These are phyloP conservation scores for Nudaria mundana DNA, from an alignment of 2,888 invertebrate species.

Conservation along the genomic window DNA sequence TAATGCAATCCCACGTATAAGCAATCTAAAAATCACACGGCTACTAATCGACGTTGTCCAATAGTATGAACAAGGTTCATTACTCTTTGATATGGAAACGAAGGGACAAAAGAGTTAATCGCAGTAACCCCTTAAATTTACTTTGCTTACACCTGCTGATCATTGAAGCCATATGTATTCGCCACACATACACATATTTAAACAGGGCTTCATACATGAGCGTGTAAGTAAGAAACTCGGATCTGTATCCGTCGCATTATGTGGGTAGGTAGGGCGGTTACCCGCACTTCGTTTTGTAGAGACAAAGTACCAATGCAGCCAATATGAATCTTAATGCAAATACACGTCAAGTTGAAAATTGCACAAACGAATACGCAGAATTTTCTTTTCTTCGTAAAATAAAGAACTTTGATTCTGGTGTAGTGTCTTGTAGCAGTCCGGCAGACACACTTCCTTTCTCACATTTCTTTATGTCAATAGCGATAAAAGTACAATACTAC, in stretches of 20 bases:
- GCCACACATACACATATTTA: constrained; percentile 73
- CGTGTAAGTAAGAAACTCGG: constrained; percentile 76
- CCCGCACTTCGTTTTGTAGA: constrained; percentile 69
- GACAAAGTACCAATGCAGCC: constrained; percentile 63
- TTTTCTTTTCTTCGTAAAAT: constrained; percentile 65
- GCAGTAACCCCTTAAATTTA: constrained; percentile 78
- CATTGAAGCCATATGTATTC: constrained; percentile 79
- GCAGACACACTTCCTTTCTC: constrained; percentile 79
- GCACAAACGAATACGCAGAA: constrained; percentile 46
- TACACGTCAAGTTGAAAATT: constrained; percentile 60
- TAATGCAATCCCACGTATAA: constrained; percentile 3
- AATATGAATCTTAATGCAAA: constrained; percentile 70
- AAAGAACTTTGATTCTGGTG: constrained; percentile 61
- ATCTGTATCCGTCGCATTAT: constrained; percentile 79
- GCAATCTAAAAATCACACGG: constrained; percentile 59
- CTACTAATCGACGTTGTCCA: constrained; percentile 68
- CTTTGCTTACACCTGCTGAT: constrained; percentile 80
- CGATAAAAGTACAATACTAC: constrained; percentile 62
- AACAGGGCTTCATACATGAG: constrained; percentile 76
- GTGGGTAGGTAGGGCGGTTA: constrained; percentile 75
- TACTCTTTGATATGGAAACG: constrained; percentile 80
- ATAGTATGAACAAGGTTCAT: constrained; percentile 77
- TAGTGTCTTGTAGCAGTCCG: constrained; percentile 64
- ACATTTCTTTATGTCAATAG: constrained; percentile 77
- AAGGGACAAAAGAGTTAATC: constrained; percentile 81